phyloP scores from a whole-genome alignment of 2,888 invertebrate species.

The Leucozona laternaria region DNA sequence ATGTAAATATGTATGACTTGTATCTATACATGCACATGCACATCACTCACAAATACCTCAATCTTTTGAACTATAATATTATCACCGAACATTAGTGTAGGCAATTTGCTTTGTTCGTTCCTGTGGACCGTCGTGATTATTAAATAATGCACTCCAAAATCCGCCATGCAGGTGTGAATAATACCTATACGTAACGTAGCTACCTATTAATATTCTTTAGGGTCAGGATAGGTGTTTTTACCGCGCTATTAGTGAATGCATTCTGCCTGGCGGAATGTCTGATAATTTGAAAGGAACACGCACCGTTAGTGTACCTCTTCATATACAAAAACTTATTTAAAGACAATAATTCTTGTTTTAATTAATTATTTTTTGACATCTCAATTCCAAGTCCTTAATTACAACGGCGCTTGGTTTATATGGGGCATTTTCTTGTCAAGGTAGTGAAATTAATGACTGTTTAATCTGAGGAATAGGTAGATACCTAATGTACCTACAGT shows the following conservation, averaged over 20 bases:
- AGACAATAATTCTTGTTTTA: constrained; percentile 37
- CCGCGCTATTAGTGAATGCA: constrained; percentile 26
- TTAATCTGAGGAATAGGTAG: not conserved
- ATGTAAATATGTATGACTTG: no score
- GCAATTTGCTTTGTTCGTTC: not conserved
- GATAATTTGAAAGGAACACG: constrained; percentile 23
- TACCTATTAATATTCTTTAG: constrained; percentile 78
- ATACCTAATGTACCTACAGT: not conserved
- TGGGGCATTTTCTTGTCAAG: constrained; percentile 36
- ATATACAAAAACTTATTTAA: not conserved
- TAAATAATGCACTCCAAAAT: constrained; percentile 81
- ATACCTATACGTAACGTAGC: constrained; percentile 78
- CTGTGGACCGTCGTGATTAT: constrained; percentile 61
- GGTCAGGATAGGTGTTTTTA: constrained; percentile 35
- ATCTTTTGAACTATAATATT: not conserved
- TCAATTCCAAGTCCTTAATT: constrained; percentile 59
- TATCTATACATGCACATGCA: no score
- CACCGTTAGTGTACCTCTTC: not conserved
- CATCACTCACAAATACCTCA: not conserved
- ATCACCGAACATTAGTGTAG: constrained; percentile 29
- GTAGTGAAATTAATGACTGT: constrained; percentile 44
- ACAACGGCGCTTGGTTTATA: constrained; percentile 56
- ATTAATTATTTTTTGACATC: constrained; percentile 70
- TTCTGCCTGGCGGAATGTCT: constrained; percentile 22
- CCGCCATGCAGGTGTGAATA: constrained; percentile 83